These are phyloP conservation scores for Schizotus pectinicornis DNA, from an alignment of 2,888 invertebrate species.

Conservation along the genomic window DNA sequence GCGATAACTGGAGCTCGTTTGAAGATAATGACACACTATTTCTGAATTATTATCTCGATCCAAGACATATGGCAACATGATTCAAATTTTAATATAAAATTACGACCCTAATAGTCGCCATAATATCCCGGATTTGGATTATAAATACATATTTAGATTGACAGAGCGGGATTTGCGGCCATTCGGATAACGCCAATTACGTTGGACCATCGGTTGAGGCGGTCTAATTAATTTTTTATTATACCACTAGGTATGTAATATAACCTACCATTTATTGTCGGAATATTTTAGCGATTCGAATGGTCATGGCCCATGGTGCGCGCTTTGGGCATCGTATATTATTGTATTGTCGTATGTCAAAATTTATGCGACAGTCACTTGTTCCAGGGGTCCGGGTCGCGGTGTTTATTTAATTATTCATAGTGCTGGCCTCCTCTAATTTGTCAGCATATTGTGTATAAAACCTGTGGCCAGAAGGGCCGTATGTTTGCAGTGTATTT, in stretches of 20 bases:
- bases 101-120: constrained; percentile 27
- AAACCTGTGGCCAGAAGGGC: constrained; percentile 60
- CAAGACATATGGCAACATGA: constrained; percentile 41
- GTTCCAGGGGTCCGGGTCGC: constrained; percentile 2
- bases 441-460: constrained; percentile 59
- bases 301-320: neutral
- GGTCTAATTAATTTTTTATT: too few relatives aligned
- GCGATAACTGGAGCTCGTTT: constrained; percentile 38
- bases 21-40: constrained; percentile 39
- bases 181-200: too few relatives aligned
- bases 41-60: constrained; percentile 45
- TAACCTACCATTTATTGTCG: too few relatives aligned
- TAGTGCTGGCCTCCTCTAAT: constrained; percentile 49
- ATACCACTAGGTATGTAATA: too few relatives aligned
- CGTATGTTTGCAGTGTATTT: constrained; percentile 61
- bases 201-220: too few relatives aligned
- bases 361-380: constrained; percentile 18
- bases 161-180: too few relatives aligned
- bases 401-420: constrained; percentile 55
- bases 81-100: constrained; percentile 41
- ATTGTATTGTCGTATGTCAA: neutral
- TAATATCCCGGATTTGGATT: constrained; percentile 16
- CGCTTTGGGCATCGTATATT: too few relatives aligned
- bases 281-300: neutral
- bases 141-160: constrained; percentile 16